Conservation (phyloP, 1,140 invertebrate species). For the Ruditapes philippinarum region DNA sequence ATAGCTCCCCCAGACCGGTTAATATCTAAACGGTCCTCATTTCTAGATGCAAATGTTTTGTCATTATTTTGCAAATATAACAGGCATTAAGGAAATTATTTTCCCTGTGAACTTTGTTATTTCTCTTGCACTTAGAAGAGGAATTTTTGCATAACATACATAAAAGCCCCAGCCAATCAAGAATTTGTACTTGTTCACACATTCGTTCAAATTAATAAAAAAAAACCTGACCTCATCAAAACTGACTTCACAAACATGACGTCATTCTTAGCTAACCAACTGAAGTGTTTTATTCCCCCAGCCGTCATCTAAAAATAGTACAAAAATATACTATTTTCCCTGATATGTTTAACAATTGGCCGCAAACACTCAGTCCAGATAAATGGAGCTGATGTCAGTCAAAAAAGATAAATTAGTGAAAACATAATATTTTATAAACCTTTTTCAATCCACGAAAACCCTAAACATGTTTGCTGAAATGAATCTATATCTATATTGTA, state of each 20-base stretch:
- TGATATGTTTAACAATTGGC: too few relatives aligned
- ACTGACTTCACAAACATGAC: slow-evolving; percentile 7
- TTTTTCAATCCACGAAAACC: too few relatives aligned
- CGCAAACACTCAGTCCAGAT: too few relatives aligned
- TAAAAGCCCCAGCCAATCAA: too few relatives aligned
- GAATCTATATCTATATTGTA: too few relatives aligned
- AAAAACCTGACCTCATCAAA: not conserved
- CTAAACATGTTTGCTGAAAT: too few relatives aligned
- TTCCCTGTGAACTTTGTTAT: too few relatives aligned
- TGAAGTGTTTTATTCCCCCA: not conserved
- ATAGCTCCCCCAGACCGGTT: not conserved
- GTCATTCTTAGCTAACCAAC: not conserved
- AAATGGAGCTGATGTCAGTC: too few relatives aligned
- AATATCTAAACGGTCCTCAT: not conserved
- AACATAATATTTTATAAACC: too few relatives aligned
- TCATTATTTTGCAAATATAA: slow-evolving; percentile 24
- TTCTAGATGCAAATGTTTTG: slow-evolving; percentile 25
- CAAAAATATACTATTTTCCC: not conserved
- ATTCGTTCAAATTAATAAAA: slow-evolving; percentile 4
- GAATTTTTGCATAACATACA: too few relatives aligned
- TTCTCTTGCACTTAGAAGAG: too few relatives aligned
- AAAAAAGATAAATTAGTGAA: too few relatives aligned
- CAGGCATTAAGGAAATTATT: not conserved
- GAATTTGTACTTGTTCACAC: not conserved
- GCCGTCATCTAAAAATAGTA: slow-evolving; percentile 1